phyloP scores from a whole-genome alignment of 2,888 invertebrate genomes.

The Electrophaes corylata region DNA sequence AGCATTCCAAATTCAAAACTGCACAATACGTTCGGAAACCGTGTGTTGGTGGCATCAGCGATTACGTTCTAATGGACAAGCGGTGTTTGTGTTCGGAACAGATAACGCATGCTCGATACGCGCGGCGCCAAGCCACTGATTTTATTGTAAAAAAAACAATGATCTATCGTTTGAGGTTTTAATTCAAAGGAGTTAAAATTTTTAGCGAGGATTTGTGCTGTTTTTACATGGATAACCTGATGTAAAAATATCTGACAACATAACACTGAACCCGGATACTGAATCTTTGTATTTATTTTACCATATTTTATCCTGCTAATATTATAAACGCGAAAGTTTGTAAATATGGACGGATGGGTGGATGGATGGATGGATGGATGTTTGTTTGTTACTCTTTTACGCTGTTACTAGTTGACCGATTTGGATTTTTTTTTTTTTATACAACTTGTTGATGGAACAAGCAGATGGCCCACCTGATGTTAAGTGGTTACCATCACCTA shows the following conservation, averaged over 20 bases:
- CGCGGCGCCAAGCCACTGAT: conserved; percentile 81
- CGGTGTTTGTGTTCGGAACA: conserved; percentile 77
- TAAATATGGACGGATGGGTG: too few relatives aligned
- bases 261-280: too few relatives aligned
- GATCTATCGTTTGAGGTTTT: conserved; percentile 61
- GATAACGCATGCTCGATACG: conserved; percentile 80
- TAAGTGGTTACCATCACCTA: too few relatives aligned
- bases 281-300: too few relatives aligned
- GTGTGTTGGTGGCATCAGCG: conserved; percentile 82
- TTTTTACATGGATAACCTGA: not conserved
- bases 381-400: too few relatives aligned
- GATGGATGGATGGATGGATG: too few relatives aligned
- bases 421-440: too few relatives aligned
- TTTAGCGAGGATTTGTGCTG: conserved; percentile 3
- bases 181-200: conserved; percentile 28
- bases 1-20: conserved; percentile 68
- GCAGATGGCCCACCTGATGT: too few relatives aligned
- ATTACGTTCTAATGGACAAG: conserved; percentile 85
- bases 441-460: too few relatives aligned
- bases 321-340: too few relatives aligned
- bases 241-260: not conserved
- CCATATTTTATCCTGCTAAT: too few relatives aligned
- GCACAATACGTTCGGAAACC: conserved; percentile 54
- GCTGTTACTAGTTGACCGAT: too few relatives aligned
- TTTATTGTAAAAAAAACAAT: conserved; percentile 64